These are phyloP conservation scores for Myzus persicae DNA, from an alignment of 1,140 invertebrate genomes.

Conservation along the genomic window DNA sequence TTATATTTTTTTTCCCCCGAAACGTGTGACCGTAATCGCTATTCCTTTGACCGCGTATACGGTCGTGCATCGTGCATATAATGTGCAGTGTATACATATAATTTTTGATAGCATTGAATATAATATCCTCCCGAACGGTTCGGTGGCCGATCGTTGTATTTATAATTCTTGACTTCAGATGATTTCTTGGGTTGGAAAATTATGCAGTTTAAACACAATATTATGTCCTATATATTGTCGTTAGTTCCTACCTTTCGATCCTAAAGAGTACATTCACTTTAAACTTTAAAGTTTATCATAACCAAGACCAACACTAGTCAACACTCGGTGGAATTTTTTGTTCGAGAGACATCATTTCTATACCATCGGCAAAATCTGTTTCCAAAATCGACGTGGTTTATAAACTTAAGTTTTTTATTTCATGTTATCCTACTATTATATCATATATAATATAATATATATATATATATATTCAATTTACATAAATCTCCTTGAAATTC, in stretches of 20 bases:
- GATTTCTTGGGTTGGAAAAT: neutral
- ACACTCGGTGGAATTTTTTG: neutral
- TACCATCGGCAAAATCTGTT: neutral
- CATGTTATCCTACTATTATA: neutral
- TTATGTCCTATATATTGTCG: neutral
- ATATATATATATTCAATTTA: neutral
- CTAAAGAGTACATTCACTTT: neutral
- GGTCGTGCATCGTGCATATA: neutral
- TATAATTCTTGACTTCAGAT: neutral
- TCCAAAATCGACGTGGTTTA: neutral
- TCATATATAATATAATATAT: too few species aligned
- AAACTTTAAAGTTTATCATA: neutral
- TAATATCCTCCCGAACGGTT: neutral
- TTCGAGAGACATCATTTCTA: too few species aligned
- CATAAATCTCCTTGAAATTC: neutral
- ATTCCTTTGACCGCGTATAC: neutral
- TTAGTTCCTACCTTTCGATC: neutral
- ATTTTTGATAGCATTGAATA: too few species aligned
- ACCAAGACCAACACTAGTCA: neutral
- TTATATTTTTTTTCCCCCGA: neutral
- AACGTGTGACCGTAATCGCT: constrained; percentile 35
- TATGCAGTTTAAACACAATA: neutral
- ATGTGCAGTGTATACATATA: neutral
- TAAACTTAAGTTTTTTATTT: neutral
- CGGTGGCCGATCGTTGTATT: neutral